phyloP scores from a whole-genome alignment of 2,888 invertebrate species.

The Tortricodes alternella region DNA sequence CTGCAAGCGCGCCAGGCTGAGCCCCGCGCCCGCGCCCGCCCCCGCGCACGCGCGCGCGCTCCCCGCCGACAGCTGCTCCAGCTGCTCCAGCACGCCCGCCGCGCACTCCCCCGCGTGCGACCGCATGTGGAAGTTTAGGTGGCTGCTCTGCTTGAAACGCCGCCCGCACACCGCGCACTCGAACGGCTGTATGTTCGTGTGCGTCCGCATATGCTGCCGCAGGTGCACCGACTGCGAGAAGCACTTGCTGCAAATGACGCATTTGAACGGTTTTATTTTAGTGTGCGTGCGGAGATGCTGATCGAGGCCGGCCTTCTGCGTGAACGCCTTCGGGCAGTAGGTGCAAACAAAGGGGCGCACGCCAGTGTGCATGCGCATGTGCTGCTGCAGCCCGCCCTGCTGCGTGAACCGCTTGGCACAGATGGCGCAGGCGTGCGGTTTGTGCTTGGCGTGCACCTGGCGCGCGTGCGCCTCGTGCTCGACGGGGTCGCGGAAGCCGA shows the following conservation, averaged over 20 bases:
- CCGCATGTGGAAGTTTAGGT: constrained; percentile 74
- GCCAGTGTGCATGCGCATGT: constrained; percentile 76
- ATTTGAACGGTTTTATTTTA: constrained; percentile 74
- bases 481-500: constrained; percentile 56
- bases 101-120: constrained; percentile 59
- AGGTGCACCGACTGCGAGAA: constrained; percentile 78
- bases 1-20: constrained; percentile 64
- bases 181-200: constrained; percentile 77
- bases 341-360: constrained; percentile 70
- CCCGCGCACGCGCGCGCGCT: constrained; percentile 30
- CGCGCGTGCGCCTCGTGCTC: constrained; percentile 70
- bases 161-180: constrained; percentile 67
- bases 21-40: constrained; percentile 12
- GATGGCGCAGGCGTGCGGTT: constrained; percentile 69
- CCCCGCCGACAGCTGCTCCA: constrained; percentile 33
- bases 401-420: constrained; percentile 75
- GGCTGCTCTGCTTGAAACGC: constrained; percentile 75
- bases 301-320: constrained; percentile 75
- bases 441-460: constrained; percentile 64
- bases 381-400: constrained; percentile 74
- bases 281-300: constrained; percentile 77
- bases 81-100: constrained; percentile 52
- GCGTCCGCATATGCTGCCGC: constrained; percentile 76
- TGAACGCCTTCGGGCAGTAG: constrained; percentile 72
- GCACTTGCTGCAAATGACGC: constrained; percentile 71